phyloP scores from a whole-genome alignment of 35 echinoderm and acorn worm genomes.

The Diadema setosum region DNA sequence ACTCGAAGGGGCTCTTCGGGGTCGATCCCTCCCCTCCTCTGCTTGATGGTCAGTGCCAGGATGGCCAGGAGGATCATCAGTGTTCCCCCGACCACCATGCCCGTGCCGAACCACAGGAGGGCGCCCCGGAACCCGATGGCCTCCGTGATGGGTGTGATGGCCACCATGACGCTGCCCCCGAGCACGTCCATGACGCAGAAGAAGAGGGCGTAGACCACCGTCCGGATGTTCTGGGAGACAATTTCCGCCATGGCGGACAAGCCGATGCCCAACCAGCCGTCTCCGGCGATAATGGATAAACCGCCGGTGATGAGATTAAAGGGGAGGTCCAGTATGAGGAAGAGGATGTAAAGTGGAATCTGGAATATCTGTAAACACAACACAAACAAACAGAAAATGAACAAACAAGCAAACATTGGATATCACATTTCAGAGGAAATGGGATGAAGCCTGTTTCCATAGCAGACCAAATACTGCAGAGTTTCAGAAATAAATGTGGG shows the following conservation, averaged over 20 bases:
- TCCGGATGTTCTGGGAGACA: neutral
- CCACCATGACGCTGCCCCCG: neutral
- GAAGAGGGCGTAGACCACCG: neutral
- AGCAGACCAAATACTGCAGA: too few species aligned
- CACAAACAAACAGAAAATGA: too few species aligned
- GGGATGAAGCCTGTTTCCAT: too few species aligned
- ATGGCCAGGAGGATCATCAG: neutral
- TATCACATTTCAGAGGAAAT: too few species aligned
- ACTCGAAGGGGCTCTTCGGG: too few species aligned
- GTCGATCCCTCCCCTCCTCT: too few species aligned
- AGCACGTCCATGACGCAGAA: conserved; percentile 11
- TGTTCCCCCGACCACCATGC: neutral
- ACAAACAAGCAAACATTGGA: too few species aligned
- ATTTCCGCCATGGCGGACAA: neutral
- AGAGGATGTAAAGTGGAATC: neutral
- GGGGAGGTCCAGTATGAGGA: neutral
- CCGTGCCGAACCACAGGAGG: conserved; percentile 15
- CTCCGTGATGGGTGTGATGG: neutral
- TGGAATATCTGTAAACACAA: neutral
- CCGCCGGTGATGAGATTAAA: neutral
- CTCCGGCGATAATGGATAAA: neutral
- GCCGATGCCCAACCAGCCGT: neutral
- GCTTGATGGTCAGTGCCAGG: too few species aligned
- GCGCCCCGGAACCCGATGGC: neutral
- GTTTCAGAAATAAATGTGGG: too few species aligned